Conservation (phyloP, 2,797 vertebrate genomes). For the Lagodon rhomboides region DNA sequence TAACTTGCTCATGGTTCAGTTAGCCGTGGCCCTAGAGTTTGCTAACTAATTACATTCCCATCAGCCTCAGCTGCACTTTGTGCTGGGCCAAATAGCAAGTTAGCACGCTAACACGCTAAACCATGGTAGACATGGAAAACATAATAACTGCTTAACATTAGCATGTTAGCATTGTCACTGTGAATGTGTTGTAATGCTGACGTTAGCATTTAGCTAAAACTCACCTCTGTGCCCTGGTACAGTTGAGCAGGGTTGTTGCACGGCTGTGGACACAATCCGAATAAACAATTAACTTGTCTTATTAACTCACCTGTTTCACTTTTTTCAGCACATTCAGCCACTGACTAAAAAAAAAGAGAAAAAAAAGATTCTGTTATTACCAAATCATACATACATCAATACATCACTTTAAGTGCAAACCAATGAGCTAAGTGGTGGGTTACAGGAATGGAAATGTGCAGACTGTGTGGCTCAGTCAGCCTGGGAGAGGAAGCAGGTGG, state of each 20-base stretch:
- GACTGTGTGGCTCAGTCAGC: background rate
- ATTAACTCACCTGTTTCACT: constrained; percentile 85
- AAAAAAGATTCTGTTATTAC: constrained; percentile 11
- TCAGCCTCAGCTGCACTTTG: background rate
- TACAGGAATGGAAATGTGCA: background rate
- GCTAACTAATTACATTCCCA: too few relatives aligned
- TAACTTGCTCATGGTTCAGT: too few relatives aligned
- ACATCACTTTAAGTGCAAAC: constrained; percentile 2
- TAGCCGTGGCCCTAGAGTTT: too few relatives aligned
- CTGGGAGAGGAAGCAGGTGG: too few relatives aligned
- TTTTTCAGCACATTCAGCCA: constrained; percentile 88
- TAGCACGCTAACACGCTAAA: background rate
- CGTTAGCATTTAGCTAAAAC: background rate
- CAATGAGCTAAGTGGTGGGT: background rate
- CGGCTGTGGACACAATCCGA: background rate
- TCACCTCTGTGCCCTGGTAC: too few relatives aligned
- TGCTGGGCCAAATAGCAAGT: background rate
- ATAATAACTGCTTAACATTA: background rate
- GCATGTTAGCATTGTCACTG: background rate
- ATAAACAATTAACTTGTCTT: background rate
- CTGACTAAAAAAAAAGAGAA: constrained; percentile 73
- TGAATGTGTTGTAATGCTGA: background rate
- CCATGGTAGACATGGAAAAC: background rate
- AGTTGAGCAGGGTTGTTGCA: background rate
- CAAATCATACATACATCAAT: background rate